Base-by-base conservation (phyloP, 2,797 vertebrate genomes). In the Aulostomus chinensis region DNA sequence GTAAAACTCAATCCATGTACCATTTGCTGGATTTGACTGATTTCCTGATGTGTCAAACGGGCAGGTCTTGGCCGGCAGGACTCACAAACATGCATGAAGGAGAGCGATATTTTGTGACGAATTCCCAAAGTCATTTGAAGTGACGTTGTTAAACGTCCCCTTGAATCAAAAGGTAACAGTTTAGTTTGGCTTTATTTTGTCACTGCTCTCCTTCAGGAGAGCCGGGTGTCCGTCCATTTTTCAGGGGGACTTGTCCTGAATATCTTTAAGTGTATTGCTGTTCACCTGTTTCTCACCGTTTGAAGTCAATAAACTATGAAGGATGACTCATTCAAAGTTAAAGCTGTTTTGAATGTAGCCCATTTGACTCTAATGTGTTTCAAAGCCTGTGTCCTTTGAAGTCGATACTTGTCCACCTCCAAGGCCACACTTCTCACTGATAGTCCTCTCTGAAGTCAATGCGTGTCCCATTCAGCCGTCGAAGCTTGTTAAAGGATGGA, bases 221-320 rank as follows among this genome's bases (percentile, higher is more conserved):
- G 17, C 9, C 4, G 1, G 2, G 7, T 12, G 21, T 33, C 34
- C 34, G 4, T 13, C 7, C 33, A 52, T 46, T 58, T 41, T 53
- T 25, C 32, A 20, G 32, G 25, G 9, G 4, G 16, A 18, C 52
- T 68, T 31, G 42, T 45, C 22, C 45, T 2, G 3, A 28, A 12
- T 29, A 50, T 56, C 18, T 49, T 30, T 46, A 47, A 52, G 45
- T 58, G 24, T 51, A 21, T 22, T 42, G 24, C 60, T 58, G 62
- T 72, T 79, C 70, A 69, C 49, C 58, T 67, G 36, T 41, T 31
- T 52, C 54, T 59, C 70, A 53, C 70, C 12, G 64, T 86, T 85
- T 86, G 73, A 87, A 84, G 82, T 87, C 64, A 50, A 64, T 80
- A 83, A 84, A 74, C 77, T 83, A 78, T 80, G 76, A 85, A 77